Evolutionary conservation across 1,140 invertebrate genomes (phyloP), one percentile per base, ranked within the genome.

Genomic region (Nymphalis io): DNA sequence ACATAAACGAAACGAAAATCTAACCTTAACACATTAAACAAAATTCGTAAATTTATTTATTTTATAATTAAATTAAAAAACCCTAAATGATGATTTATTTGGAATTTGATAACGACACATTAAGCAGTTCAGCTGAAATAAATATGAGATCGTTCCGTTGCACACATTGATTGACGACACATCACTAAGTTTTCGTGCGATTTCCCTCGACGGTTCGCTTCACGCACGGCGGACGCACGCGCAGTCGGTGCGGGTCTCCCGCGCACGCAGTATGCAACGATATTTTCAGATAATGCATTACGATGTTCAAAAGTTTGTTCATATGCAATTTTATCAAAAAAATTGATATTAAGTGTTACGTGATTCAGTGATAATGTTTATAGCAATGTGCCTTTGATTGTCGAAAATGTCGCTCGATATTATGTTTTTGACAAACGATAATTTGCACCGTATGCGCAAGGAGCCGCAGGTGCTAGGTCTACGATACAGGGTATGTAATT

Each of bases 371-470:
- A 76, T 79, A 78, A 78, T 85, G 82, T 82, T 72, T 72, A 66
- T 73, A 60, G 60, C 70, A 66, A 69, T 74, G 63, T 70, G 70
- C 20, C 27, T 73, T 33, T 74, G 60, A 72, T 20, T 64, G n/a
- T 21, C 12, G 62, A 87, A 64, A 60, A 90, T 92, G 90, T 88
- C 88, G 59, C 70, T 89, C 77, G 90, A 90, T 87, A 90, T 90
- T 65, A 92, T 92, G 92, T 92, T 92, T 88, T 87, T 92, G 77
- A 92, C 90, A 15, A 90, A 92, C 65, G 92, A 92, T 74, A 92
- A 92, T 74, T 75, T 92, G 81, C 85, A 90, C 51, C 87, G 88
- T 16, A 82, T 89, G 80, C 90, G 91, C 70, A 92, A 90, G 76
- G 88, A 91, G 65, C 91, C 90, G 21, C 78, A 79, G 44, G 83